Conservation (phyloP, 2,797 vertebrate genomes). For the Hipposideros larvatus region DNA sequence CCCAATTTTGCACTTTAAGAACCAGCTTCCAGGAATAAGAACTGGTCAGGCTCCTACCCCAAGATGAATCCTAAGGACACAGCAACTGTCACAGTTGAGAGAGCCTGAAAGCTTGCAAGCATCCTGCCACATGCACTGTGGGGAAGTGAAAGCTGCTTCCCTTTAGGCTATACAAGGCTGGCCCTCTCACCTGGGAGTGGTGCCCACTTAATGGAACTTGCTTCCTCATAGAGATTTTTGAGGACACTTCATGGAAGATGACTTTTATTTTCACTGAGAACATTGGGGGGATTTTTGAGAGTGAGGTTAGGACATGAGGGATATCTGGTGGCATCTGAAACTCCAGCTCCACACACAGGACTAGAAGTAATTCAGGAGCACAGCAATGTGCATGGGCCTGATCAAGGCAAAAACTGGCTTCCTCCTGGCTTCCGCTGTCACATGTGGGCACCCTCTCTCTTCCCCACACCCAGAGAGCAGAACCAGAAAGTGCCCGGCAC, state of each 20-base stretch:
- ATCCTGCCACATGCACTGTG: too few species aligned
- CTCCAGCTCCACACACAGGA: background rate
- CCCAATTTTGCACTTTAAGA: background rate
- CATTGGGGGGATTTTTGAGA: background rate
- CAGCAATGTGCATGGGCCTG: too few species aligned
- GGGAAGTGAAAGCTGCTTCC: background rate
- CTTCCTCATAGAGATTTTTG: background rate
- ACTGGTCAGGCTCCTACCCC: background rate
- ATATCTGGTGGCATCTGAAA: background rate
- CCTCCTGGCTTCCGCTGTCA: background rate
- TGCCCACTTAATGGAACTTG: background rate
- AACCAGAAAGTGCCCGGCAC: accelerated
- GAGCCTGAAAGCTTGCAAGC: background rate
- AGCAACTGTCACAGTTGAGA: too few species aligned
- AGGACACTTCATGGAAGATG: background rate
- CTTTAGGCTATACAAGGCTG: background rate
- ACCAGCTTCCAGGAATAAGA: background rate
- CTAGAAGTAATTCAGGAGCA: background rate
- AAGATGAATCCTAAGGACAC: background rate
- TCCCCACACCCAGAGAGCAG: background rate
- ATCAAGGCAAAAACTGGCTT: background rate
- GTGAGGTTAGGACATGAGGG: background rate
- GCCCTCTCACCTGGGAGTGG: background rate
- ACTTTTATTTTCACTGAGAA: conserved; percentile 9
- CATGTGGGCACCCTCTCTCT: background rate